Evolutionary conservation across 2,888 invertebrate genomes (phyloP), one percentile per base, ranked within the genome.

Genomic region (Nomada ruficornis): DNA sequence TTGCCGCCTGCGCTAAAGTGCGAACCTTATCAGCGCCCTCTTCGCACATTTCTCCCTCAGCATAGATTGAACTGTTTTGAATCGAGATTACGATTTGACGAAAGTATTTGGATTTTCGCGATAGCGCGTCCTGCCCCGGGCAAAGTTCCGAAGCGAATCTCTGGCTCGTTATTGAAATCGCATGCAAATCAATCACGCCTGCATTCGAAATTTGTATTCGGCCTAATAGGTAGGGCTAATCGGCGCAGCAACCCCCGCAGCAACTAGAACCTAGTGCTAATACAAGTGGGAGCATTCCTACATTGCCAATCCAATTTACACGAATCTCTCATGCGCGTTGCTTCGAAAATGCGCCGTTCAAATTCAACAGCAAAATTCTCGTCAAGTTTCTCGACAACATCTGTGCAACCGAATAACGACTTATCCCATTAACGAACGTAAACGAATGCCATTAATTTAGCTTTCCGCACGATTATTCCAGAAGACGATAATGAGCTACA

Each of bases 221-320:
- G n/a, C n/a, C 50, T 23, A 73, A 67, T 52, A 62, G 62, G 36
- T 26, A 60, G 23, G 59, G 52, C 54, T 42, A 42, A 60, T 77
- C 44, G 44, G 9, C 18, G 18, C 29, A 26, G 23, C 44, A 10
- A 26, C 26, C 18, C 2, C 26, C 13, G 9, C 54, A 18, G 20
- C 15, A 65, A 23, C 54, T 57, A 15, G 63, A 69, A 44, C 44
- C 60, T 77, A 65, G 77, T 62, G 77, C 70, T 26, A 42, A 74
- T 73, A 60, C 65, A 20, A 59, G 13, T 36, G n/a, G n/a, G 57
- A 64, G 50, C 63, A 70, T 65, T 29, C 15, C 69, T 60, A 64
- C 29, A 59, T 70, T 18, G 59, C 29, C 52, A 23, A 59, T 60
- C 13, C 60, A 65, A 62, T 80, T 70, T 60, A 47, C 70, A 18